Conservation (phyloP, 1,140 invertebrate species). For the Subanguina moxae region DNA sequence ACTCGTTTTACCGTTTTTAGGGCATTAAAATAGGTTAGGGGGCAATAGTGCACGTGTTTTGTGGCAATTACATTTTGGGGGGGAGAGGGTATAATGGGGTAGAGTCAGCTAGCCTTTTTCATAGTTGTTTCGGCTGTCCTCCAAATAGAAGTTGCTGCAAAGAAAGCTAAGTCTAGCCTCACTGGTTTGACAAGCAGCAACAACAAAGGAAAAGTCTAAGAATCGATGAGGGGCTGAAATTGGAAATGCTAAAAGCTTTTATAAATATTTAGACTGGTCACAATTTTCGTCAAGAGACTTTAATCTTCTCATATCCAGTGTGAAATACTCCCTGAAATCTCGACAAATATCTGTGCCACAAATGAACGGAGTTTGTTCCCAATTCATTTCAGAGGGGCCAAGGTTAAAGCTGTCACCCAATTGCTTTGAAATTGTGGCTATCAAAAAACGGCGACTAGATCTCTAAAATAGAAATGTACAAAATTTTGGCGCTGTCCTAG, state of each 20-base stretch:
- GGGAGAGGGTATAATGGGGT: no score
- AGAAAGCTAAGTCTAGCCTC: constrained; percentile 8
- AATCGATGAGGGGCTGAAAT: constrained; percentile 8
- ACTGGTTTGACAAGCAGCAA: neutral
- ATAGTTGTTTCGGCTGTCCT: constrained; percentile 1
- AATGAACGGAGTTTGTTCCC: constrained; percentile 10
- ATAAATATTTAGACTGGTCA: neutral
- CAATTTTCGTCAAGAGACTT: neutral
- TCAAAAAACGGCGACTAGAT: neutral
- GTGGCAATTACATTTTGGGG: no score
- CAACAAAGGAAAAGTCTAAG: constrained; percentile 4
- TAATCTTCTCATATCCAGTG: constrained; percentile 1
- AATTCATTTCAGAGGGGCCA: constrained; percentile 10
- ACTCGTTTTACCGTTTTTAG: no score
- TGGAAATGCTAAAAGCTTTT: neutral
- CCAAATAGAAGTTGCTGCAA: constrained; percentile 13
- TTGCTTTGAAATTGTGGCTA: constrained; percentile 3
- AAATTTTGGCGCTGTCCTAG: no score
- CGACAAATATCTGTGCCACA: constrained; percentile 13
- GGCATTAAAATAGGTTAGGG: no score
- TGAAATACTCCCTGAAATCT: neutral
- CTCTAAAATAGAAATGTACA: constrained; percentile 7
- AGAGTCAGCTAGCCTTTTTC: constrained; percentile 14
- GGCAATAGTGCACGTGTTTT: no score
- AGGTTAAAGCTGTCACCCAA: neutral